Percentiles rank a stretch among this genome's conserved stretches.
Evolutionary conservation across 30 jellyfish, hydroid and myxozoan species (phyloP).

Genomic region (Sanderia malayensis): DNA sequence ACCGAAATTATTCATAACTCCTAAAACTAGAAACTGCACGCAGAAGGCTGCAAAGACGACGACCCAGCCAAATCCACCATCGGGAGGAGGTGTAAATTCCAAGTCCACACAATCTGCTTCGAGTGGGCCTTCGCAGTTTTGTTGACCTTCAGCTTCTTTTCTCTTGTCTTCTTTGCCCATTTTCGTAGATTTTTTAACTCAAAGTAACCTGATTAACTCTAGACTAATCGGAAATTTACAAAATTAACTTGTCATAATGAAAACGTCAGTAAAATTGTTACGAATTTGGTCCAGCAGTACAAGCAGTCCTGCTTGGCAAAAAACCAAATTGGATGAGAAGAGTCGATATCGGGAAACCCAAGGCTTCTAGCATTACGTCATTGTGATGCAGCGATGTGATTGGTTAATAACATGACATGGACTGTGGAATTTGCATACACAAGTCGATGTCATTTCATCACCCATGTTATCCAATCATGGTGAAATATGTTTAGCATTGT

Average conservation of each 20-base stretch:
- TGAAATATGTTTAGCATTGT: too few species aligned
- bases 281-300: neutral
- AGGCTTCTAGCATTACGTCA: slow-evolving; percentile 30
- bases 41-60: slow-evolving; percentile 90
- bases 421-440: slow-evolving; percentile 52
- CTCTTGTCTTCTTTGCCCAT: slow-evolving; percentile 33
- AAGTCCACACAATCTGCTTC: slow-evolving; percentile 73
- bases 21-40: slow-evolving; percentile 92
- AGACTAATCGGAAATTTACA: neutral
- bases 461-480: neutral
- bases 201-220: neutral
- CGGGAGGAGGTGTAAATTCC: slow-evolving; percentile 67
- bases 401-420: slow-evolving; percentile 27
- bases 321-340: neutral
- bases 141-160: slow-evolving; percentile 58
- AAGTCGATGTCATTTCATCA: slow-evolving; percentile 15
- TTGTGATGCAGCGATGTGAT: slow-evolving; percentile 1
- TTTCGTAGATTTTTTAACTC: neutral
- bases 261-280: neutral
- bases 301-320: neutral
- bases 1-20: slow-evolving; percentile 96
- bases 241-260: neutral
- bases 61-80: slow-evolving; percentile 99
- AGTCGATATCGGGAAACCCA: neutral
- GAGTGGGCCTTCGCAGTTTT: slow-evolving; percentile 56